Conservation (phyloP, 1,140 invertebrate species). For the Drosophila pseudoananassae region DNA sequence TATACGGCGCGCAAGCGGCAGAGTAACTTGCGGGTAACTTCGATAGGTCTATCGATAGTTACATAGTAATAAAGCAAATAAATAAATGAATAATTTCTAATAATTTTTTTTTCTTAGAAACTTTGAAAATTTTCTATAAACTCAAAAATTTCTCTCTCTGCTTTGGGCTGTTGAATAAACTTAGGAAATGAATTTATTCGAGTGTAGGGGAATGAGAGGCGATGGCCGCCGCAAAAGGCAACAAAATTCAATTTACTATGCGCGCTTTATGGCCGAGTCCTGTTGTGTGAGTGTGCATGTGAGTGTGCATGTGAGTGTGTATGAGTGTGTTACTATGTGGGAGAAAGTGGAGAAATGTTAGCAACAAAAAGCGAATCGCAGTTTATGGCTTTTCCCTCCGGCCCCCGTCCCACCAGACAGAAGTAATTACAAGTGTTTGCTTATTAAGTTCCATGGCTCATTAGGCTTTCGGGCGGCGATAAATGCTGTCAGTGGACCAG, state of each 20-base stretch:
- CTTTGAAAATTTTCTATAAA: no score
- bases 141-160: not conserved
- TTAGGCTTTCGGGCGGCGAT: slow-evolving; percentile 66
- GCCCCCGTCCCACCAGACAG: slow-evolving; percentile 26
- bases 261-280: slow-evolving; percentile 75
- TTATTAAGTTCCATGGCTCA: slow-evolving; percentile 81
- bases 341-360: not conserved
- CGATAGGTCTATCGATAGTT: no score
- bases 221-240: slow-evolving; percentile 69
- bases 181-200: slow-evolving; percentile 16
- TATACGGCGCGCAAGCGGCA: no score
- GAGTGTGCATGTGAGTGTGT: not conserved
- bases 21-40: no score
- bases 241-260: slow-evolving; percentile 82
- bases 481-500: slow-evolving; percentile 66
- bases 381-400: slow-evolving; percentile 11
- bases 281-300: slow-evolving; percentile 34
- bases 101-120: no score
- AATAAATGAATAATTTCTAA: no score
- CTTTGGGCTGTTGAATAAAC: not conserved
- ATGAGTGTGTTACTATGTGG: not conserved
- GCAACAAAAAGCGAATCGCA: slow-evolving; percentile 9
- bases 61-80: no score
- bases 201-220: slow-evolving; percentile 19
- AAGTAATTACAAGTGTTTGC: slow-evolving; percentile 81